Evolutionary conservation across 2,888 invertebrate genomes (phyloP).

Genomic region (Amphimallon solstitiale): DNA sequence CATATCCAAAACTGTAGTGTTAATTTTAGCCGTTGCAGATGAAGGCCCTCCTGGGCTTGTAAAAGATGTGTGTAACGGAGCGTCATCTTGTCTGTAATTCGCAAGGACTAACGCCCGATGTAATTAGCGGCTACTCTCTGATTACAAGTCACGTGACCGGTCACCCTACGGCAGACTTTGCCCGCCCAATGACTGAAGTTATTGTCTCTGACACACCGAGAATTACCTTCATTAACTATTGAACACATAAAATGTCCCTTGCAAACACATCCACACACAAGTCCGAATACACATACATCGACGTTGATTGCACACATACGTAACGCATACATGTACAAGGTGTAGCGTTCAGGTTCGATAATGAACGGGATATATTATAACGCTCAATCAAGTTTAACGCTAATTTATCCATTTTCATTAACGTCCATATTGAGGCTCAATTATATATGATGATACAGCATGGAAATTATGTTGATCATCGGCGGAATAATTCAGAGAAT

Average conservation of each 20-base stretch:
- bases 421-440: too few species aligned
- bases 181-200: conserved; percentile 55
- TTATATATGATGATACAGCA: too few species aligned
- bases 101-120: conserved; percentile 48
- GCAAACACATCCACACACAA: conserved; percentile 10
- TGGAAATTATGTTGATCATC: too few species aligned
- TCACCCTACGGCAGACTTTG: conserved; percentile 54
- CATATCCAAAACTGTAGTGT: too few species aligned
- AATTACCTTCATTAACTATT: conserved; percentile 56
- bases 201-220: conserved; percentile 57
- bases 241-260: conserved; percentile 43
- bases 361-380: too few species aligned
- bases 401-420: too few species aligned
- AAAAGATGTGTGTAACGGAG: conserved; percentile 40
- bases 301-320: not conserved
- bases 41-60: conserved; percentile 19
- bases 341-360: too few species aligned
- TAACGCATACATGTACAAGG: too few species aligned
- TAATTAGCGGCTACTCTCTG: conserved; percentile 60
- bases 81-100: conserved; percentile 47
- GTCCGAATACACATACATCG: not conserved
- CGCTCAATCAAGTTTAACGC: too few species aligned
- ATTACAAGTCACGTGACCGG: conserved; percentile 60
- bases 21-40: too few species aligned
- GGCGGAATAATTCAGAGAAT: too few species aligned